Evolutionary conservation across 2,797 vertebrate genomes (phyloP).

Genomic region (Pseudomugil gertrudae): DNA sequence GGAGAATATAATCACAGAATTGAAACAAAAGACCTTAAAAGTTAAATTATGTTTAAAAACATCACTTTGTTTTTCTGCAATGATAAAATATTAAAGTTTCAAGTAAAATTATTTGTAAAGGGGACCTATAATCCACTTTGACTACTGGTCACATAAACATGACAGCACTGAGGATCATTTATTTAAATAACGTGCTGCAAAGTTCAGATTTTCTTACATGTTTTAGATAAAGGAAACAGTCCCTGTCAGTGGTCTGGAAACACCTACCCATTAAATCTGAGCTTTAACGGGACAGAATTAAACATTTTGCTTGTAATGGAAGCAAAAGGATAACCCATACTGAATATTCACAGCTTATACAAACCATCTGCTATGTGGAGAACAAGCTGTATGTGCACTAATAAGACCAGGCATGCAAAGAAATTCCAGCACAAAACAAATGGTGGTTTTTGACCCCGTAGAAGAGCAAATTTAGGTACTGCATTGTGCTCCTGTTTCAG

Average conservation of each 20-base stretch:
- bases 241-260: too few relatives aligned
- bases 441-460: neutral
- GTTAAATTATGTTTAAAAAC: neutral
- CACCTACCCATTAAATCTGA: too few relatives aligned
- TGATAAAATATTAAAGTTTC: neutral
- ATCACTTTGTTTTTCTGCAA: neutral
- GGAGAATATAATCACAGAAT: neutral
- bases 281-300: neutral
- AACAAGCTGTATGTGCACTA: neutral
- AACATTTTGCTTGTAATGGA: neutral
- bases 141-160: too few relatives aligned
- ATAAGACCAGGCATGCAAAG: neutral
- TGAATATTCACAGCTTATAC: too few relatives aligned
- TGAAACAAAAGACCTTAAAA: too few relatives aligned
- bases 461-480: neutral
- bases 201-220: neutral
- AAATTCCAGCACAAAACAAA: neutral
- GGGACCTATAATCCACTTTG: too few relatives aligned
- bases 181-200: neutral
- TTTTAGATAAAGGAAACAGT: neutral
- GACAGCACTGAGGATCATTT: neutral
- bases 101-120: too few relatives aligned
- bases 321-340: neutral
- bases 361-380: neutral
- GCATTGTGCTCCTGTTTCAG: conserved; percentile 44